phyloP scores from a whole-genome alignment of 2,113 vertebrate genomes.

The Nothocercus julius region DNA sequence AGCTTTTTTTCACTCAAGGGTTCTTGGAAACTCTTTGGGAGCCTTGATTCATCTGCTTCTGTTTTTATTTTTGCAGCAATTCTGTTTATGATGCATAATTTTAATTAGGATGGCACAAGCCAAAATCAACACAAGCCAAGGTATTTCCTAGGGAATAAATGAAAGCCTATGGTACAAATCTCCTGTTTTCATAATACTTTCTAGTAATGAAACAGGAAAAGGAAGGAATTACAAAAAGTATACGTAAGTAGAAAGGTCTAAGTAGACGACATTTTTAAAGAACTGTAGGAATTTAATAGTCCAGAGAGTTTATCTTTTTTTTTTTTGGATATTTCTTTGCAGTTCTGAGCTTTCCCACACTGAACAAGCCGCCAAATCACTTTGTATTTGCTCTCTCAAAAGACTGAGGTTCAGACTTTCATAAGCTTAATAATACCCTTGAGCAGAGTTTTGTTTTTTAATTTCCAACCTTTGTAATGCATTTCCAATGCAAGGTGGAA shows the following conservation, averaged over 20 bases:
- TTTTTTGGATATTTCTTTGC: not conserved
- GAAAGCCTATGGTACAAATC: not conserved
- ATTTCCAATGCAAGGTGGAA: not conserved
- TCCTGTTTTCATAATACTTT: not conserved
- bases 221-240: not conserved
- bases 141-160: not conserved
- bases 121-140: not conserved
- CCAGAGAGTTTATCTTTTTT: not conserved
- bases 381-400: slow-evolving; percentile 21
- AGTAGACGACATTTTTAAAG: not conserved
- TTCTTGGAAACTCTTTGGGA: not conserved
- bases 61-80: not conserved
- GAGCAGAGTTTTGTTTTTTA: not conserved
- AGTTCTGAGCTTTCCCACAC: slow-evolving; percentile 18
- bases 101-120: not conserved
- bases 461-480: not conserved
- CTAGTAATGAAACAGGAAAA: not conserved
- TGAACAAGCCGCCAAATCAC: not conserved
- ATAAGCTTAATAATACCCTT: slow-evolving; percentile 31
- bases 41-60: not conserved
- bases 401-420: slow-evolving; percentile 24
- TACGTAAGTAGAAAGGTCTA: not conserved
- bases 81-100: not conserved
- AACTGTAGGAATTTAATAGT: not conserved
- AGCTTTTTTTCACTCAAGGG: not conserved